A percentile compares a stretch with the other conserved stretches of the same genome.
These are phyloP conservation scores for Pseudois nayaur DNA, from an alignment of 2,113 vertebrate genomes.

Conservation along the genomic window DNA sequence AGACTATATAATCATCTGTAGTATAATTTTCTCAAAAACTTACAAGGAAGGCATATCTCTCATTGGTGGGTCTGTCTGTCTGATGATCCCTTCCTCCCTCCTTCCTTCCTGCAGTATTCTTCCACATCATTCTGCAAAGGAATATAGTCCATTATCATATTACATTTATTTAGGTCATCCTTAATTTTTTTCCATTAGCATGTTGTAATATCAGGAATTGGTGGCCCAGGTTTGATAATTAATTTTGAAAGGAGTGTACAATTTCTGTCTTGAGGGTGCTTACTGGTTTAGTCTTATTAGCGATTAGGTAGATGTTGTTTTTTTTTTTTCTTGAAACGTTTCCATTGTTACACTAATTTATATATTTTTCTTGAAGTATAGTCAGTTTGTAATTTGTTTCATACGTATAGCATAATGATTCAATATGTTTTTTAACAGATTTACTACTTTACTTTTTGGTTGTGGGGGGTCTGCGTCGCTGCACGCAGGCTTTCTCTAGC, in stretches of 20 bases:
- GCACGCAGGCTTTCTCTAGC: accelerated
- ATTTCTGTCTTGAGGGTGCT: not conserved
- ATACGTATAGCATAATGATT: not conserved
- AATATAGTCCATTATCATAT: not conserved
- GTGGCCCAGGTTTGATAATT: not conserved
- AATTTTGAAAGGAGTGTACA: not conserved
- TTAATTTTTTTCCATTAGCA: not conserved
- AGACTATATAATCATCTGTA: not conserved
- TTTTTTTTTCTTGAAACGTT: not conserved
- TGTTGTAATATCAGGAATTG: not conserved
- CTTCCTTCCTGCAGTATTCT: not conserved
- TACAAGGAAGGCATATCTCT: not conserved
- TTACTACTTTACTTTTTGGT: not conserved
- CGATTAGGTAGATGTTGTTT: not conserved
- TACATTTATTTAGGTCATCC: not conserved
- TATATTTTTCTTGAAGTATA: not conserved
- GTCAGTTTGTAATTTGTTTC: not conserved
- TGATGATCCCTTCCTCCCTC: not conserved
- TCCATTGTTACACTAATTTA: not conserved
- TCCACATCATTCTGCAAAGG: not conserved
- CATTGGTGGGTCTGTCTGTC: not conserved
- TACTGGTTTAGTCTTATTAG: not conserved
- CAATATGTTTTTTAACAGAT: not conserved
- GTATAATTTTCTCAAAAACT: not conserved
- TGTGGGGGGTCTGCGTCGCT: not conserved